Conservation (phyloP, 2,113 vertebrate genomes). For the Percina caprodes region DNA sequence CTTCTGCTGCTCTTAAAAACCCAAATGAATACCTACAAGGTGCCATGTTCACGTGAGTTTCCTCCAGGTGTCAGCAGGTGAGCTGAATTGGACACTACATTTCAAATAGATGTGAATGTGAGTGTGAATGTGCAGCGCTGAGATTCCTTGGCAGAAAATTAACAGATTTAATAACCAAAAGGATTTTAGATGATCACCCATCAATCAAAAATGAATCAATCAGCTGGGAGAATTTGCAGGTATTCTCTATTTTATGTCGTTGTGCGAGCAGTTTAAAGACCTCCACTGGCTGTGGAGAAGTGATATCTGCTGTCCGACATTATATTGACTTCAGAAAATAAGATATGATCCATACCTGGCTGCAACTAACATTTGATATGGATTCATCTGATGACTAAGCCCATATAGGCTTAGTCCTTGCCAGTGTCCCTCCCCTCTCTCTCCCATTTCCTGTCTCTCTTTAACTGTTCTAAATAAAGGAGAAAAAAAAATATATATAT, state of each 20-base stretch:
- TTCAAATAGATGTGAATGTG: not conserved
- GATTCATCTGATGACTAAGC: not conserved
- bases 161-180: not conserved
- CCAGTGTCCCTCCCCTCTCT: too few species aligned
- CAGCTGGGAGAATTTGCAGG: not conserved
- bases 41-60: not conserved
- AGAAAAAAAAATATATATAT: too few species aligned
- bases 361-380: not conserved
- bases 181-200: not conserved
- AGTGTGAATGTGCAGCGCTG: not conserved
- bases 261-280: not conserved
- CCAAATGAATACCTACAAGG: slow-evolving; percentile 4
- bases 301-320: not conserved
- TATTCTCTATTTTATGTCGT: not conserved
- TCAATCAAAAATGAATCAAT: not conserved
- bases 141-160: not conserved
- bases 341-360: not conserved
- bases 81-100: not conserved
- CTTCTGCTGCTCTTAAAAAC: slow-evolving; percentile 1
- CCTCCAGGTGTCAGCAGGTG: slow-evolving; percentile 23
- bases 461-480: too few species aligned
- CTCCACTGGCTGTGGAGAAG: not conserved
- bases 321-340: not conserved
- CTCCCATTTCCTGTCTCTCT: too few species aligned
- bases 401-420: too few species aligned